Evolutionary conservation across 37 sponge, comb jelly and placozoan genomes (phyloP), one percentile per base, ranked within the genome.

Genomic region (Beroe forskalii): DNA sequence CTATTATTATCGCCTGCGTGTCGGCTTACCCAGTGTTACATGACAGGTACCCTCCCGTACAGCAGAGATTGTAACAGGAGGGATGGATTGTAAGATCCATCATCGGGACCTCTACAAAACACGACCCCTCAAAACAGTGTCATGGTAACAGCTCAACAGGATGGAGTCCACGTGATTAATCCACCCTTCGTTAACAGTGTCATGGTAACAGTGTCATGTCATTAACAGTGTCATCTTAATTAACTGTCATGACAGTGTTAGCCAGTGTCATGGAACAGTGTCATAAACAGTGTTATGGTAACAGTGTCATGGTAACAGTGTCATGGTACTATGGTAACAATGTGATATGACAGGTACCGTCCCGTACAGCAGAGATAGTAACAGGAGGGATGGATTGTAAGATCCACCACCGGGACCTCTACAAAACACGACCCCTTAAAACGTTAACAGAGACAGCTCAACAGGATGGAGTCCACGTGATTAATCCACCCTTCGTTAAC

Each of bases 301-400:
- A n/a, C n/a, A n/a, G n/a, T n/a, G n/a, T n/a, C n/a, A n/a, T n/a
- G n/a, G n/a, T n/a, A n/a, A n/a, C n/a, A n/a, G n/a, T n/a, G n/a
- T n/a, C n/a, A n/a, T n/a, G n/a, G n/a, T n/a, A n/a, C n/a, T n/a
- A n/a, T n/a, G n/a, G n/a, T n/a, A n/a, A n/a, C n/a, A n/a, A n/a
- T n/a, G n/a, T 19, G 25, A 63, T 63, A 30, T n/a, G 4, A 63
- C 66, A 63, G 66, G 66, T 72, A 33, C 75, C 75, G 33, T 20
- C 39, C 40, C 35, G 75, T 1, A 72, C 32, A 6, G 23, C 75
- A 3, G 75, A 72, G 40, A 72, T 72, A 28, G 75, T 72, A 30
- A 36, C 75, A 72, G 75, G 75, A 22, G 75, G 75, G 4, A 72
- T 72, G 75, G 75, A 72, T 39, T 72, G 75, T 37, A 72, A 72